phyloP scores from a whole-genome alignment of 2,888 invertebrate species.

The Diabrotica balteata region DNA sequence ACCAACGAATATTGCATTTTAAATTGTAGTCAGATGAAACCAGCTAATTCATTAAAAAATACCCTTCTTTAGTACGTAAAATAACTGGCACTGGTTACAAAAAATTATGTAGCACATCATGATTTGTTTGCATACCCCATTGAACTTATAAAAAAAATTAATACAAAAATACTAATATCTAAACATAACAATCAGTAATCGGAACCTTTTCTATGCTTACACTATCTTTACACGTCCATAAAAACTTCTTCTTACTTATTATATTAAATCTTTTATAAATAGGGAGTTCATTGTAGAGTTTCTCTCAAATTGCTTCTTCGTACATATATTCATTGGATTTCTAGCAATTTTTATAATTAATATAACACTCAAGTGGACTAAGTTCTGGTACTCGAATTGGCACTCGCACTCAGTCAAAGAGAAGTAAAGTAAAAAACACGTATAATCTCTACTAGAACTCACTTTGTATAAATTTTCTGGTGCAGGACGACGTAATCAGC shows the following conservation, averaged over 20 bases:
- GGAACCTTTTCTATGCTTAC: conserved; percentile 3
- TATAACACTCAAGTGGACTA: conserved; percentile 21
- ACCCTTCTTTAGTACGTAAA: neutral
- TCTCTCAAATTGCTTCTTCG: conserved; percentile 25
- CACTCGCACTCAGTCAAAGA: conserved; percentile 10
- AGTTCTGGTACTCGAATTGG: conserved; percentile 15
- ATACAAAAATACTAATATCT: conserved; percentile 2
- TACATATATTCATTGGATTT: conserved; percentile 9
- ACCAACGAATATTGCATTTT: too few relatives aligned
- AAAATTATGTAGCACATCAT: too few relatives aligned
- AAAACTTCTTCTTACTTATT: conserved; percentile 3
- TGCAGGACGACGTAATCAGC: neutral
- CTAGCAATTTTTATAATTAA: conserved; percentile 2
- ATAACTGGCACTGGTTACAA: too few relatives aligned
- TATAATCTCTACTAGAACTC: conserved; percentile 12
- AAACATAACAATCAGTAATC: neutral
- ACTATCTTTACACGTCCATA: conserved; percentile 5
- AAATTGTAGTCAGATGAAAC: neutral
- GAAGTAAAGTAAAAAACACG: neutral
- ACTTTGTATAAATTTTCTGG: conserved; percentile 4
- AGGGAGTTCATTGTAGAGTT: conserved; percentile 17
- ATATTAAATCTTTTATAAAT: too few relatives aligned
- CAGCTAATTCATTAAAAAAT: neutral
- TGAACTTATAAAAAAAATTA: neutral
- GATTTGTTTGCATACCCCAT: neutral